Evolutionary conservation across 2,888 invertebrate species (phyloP).

Genomic region (Heteromyza rotundicornis): DNA sequence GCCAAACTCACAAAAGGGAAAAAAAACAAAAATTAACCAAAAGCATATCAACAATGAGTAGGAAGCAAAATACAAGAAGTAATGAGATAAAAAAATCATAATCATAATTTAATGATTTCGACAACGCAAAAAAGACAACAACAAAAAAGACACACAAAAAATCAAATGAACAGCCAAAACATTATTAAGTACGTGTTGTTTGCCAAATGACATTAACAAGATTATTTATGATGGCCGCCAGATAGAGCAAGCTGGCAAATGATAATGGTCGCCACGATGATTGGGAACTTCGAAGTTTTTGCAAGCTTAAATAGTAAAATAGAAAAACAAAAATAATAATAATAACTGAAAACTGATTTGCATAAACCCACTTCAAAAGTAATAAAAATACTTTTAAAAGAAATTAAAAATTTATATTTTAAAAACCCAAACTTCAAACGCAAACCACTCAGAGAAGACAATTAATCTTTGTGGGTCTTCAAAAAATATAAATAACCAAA

Average conservation of each 20-base stretch:
- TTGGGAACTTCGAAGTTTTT: no score
- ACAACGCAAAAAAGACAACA: background rate
- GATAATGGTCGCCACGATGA: no score
- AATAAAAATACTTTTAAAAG: background rate
- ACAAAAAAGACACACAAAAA: background rate
- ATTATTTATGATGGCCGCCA: no score
- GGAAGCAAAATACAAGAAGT: background rate
- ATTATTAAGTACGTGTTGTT: background rate
- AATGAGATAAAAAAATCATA: conserved; percentile 1
- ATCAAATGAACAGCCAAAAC: background rate
- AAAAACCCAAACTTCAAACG: no score
- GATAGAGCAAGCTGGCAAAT: no score
- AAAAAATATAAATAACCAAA: conserved; percentile 3
- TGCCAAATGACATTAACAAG: background rate
- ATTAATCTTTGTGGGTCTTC: background rate
- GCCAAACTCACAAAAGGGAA: background rate
- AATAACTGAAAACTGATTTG: no score
- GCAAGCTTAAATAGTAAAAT: no score
- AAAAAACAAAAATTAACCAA: background rate
- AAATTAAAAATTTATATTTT: no score
- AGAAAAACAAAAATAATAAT: no score
- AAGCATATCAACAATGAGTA: background rate
- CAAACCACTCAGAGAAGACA: no score
- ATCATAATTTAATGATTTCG: conserved; percentile 5
- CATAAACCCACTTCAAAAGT: no score